These are phyloP conservation scores for Peromyscus eremicus DNA, from an alignment of 2,797 vertebrate genomes.

Conservation along the genomic window DNA sequence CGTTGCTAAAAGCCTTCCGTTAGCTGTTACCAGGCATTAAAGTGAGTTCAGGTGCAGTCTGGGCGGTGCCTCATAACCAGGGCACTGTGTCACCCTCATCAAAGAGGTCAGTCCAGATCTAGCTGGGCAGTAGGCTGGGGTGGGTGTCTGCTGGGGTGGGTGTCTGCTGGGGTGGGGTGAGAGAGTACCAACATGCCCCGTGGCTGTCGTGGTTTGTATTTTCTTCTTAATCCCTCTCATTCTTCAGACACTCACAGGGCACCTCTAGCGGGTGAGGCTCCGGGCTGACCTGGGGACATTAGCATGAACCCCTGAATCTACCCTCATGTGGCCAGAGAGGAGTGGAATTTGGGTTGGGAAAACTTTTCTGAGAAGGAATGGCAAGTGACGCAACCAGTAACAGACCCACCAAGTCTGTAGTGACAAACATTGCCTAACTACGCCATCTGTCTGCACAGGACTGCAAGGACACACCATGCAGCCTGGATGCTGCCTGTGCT, in stretches of 20 bases:
- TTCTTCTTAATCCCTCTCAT: neutral
- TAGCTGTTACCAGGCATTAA: too few relatives aligned
- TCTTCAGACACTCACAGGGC: neutral
- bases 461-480: neutral
- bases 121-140: neutral
- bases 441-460: neutral
- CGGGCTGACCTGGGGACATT: neutral
- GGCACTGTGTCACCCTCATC: too few relatives aligned
- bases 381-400: neutral
- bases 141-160: too few relatives aligned
- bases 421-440: neutral
- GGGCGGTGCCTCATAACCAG: neutral
- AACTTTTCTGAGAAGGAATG: neutral
- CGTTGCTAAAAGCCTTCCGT: neutral
- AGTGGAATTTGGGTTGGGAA: neutral
- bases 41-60: neutral
- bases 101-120: too few relatives aligned
- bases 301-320: neutral
- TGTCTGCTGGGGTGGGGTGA: too few relatives aligned
- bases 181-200: neutral
- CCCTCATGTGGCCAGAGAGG: neutral
- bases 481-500: neutral
- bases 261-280: neutral
- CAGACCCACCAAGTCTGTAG: neutral
- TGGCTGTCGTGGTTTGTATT: neutral